These are phyloP conservation scores for Atrina japonica DNA, from an alignment of 2,888 invertebrate genomes.

Conservation along the genomic window DNA sequence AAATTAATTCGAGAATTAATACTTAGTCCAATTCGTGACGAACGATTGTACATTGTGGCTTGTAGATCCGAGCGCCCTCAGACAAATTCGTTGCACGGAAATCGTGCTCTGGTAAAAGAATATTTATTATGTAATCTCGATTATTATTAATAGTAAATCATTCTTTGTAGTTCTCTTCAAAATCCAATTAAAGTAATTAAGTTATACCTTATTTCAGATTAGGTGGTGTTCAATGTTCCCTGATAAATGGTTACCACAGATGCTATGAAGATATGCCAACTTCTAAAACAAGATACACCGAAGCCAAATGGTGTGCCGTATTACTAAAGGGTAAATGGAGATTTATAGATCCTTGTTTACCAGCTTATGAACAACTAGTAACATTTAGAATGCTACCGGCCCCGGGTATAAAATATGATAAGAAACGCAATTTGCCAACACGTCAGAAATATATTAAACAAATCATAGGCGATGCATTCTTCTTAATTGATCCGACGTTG, in stretches of 20 bases:
- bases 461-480: slow-evolving; percentile 3
- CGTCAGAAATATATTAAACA: neutral
- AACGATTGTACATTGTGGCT: too few relatives aligned
- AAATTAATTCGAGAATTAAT: too few relatives aligned
- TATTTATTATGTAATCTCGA: too few relatives aligned
- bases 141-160: too few relatives aligned
- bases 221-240: slow-evolving; percentile 8
- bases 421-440: neutral
- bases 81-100: too few relatives aligned
- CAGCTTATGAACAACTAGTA: slow-evolving; percentile 6
- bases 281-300: neutral
- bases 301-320: slow-evolving; percentile 11
- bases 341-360: slow-evolving; percentile 22
- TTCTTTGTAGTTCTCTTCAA: too few relatives aligned
- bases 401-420: neutral
- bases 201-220: slow-evolving; percentile 3
- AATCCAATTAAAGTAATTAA: too few relatives aligned
- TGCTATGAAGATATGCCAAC: neutral
- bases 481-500: slow-evolving; percentile 11
- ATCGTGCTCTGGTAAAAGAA: too few relatives aligned
- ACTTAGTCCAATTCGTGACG: too few relatives aligned
- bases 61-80: too few relatives aligned
- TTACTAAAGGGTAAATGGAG: slow-evolving; percentile 19
- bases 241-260: slow-evolving; percentile 14
- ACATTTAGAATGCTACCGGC: neutral